Percentiles rank a stretch among this genome's conserved stretches.
Conservation (phyloP, 2,888 invertebrate species). For the Drosophila algonquin region DNA sequence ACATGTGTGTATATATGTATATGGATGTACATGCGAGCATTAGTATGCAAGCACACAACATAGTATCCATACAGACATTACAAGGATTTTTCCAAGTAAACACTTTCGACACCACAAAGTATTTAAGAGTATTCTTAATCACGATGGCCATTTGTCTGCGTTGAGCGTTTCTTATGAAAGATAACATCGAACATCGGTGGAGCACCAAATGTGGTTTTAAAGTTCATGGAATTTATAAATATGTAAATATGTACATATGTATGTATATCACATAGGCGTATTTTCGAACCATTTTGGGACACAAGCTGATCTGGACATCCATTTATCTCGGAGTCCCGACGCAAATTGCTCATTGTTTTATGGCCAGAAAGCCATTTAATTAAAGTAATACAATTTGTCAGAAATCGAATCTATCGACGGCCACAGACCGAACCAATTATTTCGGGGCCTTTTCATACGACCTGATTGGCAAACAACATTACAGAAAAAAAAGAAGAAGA, state of each 20-base stretch:
- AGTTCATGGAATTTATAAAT: no score
- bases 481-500: slow-evolving; percentile 15
- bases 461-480: slow-evolving; percentile 45
- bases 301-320: slow-evolving; percentile 31
- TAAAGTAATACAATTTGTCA: slow-evolving; percentile 38
- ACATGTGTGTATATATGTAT: neutral
- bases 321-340: slow-evolving; percentile 26
- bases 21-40: no score
- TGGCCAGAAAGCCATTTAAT: slow-evolving; percentile 39
- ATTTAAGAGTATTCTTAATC: no score
- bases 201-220: no score
- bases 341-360: slow-evolving; percentile 28
- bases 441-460: slow-evolving; percentile 26
- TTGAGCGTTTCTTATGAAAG: no score
- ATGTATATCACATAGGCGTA: neutral
- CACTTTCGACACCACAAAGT: no score
- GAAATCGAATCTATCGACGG: slow-evolving; percentile 36
- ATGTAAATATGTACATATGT: slow-evolving; percentile 7
- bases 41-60: no score
- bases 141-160: no score
- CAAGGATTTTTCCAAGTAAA: neutral
- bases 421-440: slow-evolving; percentile 33
- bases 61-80: neutral
- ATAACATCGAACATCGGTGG: no score
- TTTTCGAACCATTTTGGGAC: slow-evolving; percentile 21